These are phyloP conservation scores for Suricata suricatta DNA, from an alignment of 2,113 vertebrate genomes.

Conservation along the genomic window DNA sequence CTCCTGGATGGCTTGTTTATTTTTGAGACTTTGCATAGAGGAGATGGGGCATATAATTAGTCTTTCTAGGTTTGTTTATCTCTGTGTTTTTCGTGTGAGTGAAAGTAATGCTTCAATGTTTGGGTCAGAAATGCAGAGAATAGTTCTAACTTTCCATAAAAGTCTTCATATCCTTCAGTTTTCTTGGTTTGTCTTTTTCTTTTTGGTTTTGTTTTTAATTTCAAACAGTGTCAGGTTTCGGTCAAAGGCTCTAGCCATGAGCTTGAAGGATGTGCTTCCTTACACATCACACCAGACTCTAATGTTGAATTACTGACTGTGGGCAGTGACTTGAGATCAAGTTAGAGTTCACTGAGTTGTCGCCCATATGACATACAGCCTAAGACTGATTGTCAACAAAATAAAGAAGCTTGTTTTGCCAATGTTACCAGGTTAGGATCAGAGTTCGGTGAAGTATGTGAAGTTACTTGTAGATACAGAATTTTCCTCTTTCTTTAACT, in stretches of 20 bases:
- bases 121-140: not conserved
- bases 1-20: constrained; percentile 23
- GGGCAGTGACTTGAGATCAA: not conserved
- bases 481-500: constrained; percentile 24
- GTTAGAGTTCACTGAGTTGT: not conserved
- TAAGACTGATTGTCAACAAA: not conserved
- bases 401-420: not conserved
- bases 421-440: not conserved
- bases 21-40: constrained; percentile 50
- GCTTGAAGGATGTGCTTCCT: not conserved
- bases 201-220: not conserved
- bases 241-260: not conserved
- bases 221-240: not conserved
- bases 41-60: constrained; percentile 9
- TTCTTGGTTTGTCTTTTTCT: not conserved
- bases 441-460: not conserved
- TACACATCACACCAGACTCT: not conserved
- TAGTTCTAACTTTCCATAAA: constrained; percentile 24
- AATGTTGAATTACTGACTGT: not conserved
- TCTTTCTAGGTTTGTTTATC: constrained; percentile 23
- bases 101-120: constrained; percentile 24
- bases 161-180: not conserved
- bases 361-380: not conserved
- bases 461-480: not conserved
- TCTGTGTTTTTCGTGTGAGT: not conserved